Evolutionary conservation across 37 sponge, comb jelly and placozoan genomes (phyloP).

Genomic region (Axinella damicornis): DNA sequence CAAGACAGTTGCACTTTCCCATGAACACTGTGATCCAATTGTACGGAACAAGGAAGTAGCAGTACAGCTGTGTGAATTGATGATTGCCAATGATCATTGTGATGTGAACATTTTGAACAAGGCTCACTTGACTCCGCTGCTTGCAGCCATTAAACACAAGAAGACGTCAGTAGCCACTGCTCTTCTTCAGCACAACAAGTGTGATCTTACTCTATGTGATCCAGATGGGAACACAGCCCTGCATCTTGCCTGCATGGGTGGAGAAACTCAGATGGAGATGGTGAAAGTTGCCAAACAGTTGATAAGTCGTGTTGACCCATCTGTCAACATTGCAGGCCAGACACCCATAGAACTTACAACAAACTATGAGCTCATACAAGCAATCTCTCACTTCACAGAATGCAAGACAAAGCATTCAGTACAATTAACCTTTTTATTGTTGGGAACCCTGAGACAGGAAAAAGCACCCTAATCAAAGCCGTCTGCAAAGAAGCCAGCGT

Average conservation of each 20-base stretch:
- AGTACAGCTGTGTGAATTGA: background rate
- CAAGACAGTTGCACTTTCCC: background rate
- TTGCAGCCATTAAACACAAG: background rate
- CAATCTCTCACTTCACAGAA: background rate
- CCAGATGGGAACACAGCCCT: background rate
- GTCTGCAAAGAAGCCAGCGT: background rate
- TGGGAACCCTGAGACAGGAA: constrained; percentile 33
- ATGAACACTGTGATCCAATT: constrained; percentile 2
- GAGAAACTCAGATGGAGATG: no score
- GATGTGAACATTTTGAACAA: background rate
- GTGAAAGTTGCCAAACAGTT: background rate
- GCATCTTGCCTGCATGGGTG: background rate
- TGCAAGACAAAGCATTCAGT: background rate
- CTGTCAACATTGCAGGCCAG: background rate
- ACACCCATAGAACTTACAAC: constrained; percentile 23
- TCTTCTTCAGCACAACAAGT: background rate
- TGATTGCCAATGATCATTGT: background rate
- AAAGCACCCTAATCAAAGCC: constrained; percentile 45
- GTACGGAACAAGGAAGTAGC: background rate
- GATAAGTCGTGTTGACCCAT: background rate
- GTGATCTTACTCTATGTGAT: background rate
- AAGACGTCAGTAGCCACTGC: background rate
- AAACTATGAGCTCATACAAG: background rate
- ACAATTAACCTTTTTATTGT: constrained; percentile 8
- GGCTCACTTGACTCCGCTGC: constrained; percentile 28